A percentile compares a stretch with the other conserved stretches of the same genome.
phyloP scores from a whole-genome alignment of 2,113 vertebrate genomes.

The Beaufortia kweichowensis region DNA sequence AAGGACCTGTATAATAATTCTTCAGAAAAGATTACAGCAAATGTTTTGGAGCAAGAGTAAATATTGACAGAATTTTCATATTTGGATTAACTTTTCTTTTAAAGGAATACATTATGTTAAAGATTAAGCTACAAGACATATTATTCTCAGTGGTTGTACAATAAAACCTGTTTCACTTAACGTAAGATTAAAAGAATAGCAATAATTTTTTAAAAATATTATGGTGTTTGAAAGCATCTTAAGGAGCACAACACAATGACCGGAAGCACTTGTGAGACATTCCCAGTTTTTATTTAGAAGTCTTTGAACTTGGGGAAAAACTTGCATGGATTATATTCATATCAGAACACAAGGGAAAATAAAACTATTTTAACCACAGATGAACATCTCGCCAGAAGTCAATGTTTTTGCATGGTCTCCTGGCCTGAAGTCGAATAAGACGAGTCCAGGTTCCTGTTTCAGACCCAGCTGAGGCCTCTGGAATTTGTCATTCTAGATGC shows the following conservation, averaged over 20 bases:
- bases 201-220: not conserved
- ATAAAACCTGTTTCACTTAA: not conserved
- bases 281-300: not conserved
- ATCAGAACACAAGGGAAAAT: slow-evolving; percentile 23
- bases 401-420: slow-evolving; percentile 20
- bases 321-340: not conserved
- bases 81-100: too few relatives aligned
- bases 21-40: too few relatives aligned
- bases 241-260: not conserved
- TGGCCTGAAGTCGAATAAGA: slow-evolving; percentile 15
- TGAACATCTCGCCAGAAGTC: slow-evolving; percentile 12
- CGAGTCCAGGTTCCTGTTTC: not conserved
- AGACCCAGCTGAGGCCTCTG: not conserved
- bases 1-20: too few relatives aligned
- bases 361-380: slow-evolving; percentile 25
- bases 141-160: not conserved
- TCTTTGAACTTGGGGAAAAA: slow-evolving; percentile 25
- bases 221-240: not conserved
- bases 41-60: too few relatives aligned
- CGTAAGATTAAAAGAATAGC: too few relatives aligned
- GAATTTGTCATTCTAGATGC: slow-evolving; percentile 23
- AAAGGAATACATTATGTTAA: too few relatives aligned
- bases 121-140: too few relatives aligned
- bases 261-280: not conserved
- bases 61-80: too few relatives aligned